phyloP scores from a whole-genome alignment of 2,888 invertebrate genomes.

The Hanleya hanleyi region DNA sequence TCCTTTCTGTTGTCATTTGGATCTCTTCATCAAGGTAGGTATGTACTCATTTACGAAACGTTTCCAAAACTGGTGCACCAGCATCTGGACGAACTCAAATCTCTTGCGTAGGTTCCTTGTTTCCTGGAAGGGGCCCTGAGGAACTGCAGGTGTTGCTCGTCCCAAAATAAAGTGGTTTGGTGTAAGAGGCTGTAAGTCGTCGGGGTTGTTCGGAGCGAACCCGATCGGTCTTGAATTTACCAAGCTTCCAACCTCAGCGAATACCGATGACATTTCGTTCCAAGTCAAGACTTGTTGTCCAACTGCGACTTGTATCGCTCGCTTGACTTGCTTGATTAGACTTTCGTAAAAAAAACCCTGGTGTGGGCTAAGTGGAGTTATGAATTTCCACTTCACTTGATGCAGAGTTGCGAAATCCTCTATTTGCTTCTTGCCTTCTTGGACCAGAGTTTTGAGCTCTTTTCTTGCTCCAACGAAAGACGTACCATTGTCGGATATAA shows the following conservation, averaged over 20 bases:
- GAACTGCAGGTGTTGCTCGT: background rate
- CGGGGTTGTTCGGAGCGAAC: constrained; percentile 75
- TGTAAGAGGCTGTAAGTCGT: constrained; percentile 75
- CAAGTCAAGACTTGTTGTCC: constrained; percentile 14
- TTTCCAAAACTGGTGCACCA: constrained; percentile 7
- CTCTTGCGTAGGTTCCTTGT: background rate
- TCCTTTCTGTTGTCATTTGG: constrained; percentile 13
- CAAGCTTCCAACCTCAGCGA: constrained; percentile 49
- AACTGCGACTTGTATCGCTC: constrained; percentile 7
- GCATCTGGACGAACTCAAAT: constrained; percentile 18
- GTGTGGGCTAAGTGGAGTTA: constrained; percentile 13
- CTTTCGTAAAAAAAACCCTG: constrained; percentile 15
- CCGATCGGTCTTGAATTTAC: constrained; percentile 74
- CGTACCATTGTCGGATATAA: constrained; percentile 17
- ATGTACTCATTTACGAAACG: constrained; percentile 15
- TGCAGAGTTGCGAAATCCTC: too few relatives aligned
- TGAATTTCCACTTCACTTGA: too few relatives aligned
- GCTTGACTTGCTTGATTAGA: constrained; percentile 17
- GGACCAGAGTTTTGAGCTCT: too few relatives aligned
- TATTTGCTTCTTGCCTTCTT: too few relatives aligned
- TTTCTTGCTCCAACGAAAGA: too few relatives aligned
- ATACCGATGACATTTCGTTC: constrained; percentile 22
- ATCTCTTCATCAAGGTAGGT: constrained; percentile 9
- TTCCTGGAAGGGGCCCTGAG: constrained; percentile 5
- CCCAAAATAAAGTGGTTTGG: background rate